Percentiles rank a stretch among this genome's conserved stretches.
phyloP scores from a whole-genome alignment of 1,140 invertebrate genomes.

The Halyomorpha halys region DNA sequence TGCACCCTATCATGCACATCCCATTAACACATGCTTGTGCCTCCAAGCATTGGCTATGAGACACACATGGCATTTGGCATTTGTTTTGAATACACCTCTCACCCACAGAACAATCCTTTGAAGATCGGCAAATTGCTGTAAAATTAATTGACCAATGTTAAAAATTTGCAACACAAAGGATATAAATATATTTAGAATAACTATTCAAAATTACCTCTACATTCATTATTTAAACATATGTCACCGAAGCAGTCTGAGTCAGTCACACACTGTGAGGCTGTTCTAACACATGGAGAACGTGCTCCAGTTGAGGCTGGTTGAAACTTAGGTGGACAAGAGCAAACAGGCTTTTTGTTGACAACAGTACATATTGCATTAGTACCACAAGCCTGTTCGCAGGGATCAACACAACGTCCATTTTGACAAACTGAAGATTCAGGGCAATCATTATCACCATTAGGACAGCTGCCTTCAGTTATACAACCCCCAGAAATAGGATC shows the following conservation, averaged over 20 bases:
- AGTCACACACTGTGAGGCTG: conserved; percentile 48
- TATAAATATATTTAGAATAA: too few species aligned
- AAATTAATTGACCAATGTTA: conserved; percentile 19
- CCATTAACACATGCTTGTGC: conserved; percentile 71
- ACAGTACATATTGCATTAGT: conserved; percentile 66
- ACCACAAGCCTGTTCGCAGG: conserved; percentile 65
- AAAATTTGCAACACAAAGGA: neutral
- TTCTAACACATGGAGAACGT: conserved; percentile 60
- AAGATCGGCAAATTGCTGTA: conserved; percentile 62
- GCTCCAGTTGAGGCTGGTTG: conserved; percentile 47
- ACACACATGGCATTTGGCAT: conserved; percentile 63
- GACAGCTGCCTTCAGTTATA: conserved; percentile 57
- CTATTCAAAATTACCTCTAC: conserved; percentile 43
- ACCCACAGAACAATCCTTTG: conserved; percentile 64
- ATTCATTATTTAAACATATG: conserved; percentile 70
- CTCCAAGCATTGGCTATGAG: conserved; percentile 65
- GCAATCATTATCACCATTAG: conserved; percentile 61
- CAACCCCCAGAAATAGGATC: conserved; percentile 65
- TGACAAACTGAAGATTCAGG: conserved; percentile 60
- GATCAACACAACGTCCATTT: conserved; percentile 59
- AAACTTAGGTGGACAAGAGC: conserved; percentile 62
- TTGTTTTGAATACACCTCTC: conserved; percentile 69
- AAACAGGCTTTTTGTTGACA: conserved; percentile 58
- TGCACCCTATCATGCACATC: conserved; percentile 68
- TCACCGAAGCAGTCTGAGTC: conserved; percentile 67